Conservation (phyloP, 2,113 vertebrate species). For the Notechis scutatus region DNA sequence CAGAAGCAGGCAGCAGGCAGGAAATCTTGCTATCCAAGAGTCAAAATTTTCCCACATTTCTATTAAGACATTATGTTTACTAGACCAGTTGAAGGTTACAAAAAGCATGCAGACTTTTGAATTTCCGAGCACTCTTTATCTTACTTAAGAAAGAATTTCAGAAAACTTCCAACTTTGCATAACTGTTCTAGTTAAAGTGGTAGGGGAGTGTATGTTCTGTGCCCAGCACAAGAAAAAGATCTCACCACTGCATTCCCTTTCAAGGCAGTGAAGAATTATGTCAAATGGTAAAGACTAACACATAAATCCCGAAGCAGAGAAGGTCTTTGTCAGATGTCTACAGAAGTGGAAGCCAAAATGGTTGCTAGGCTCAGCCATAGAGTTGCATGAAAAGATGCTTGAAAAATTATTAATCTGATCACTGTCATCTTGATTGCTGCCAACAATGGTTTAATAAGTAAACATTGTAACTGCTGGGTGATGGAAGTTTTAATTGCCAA, state of each 20-base stretch:
- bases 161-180: background rate
- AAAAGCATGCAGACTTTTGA: background rate
- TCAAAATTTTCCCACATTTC: background rate
- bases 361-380: background rate
- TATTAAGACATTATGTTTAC: background rate
- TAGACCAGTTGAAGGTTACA: background rate
- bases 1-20: background rate
- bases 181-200: background rate
- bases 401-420: constrained; percentile 49
- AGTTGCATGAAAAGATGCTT: constrained; percentile 12
- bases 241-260: background rate
- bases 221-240: background rate
- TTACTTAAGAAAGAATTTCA: background rate
- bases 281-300: background rate
- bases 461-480: constrained; percentile 40
- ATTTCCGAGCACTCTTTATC: background rate
- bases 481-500: constrained; percentile 60
- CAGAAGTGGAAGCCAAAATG: background rate
- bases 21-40: background rate
- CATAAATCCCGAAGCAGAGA: background rate
- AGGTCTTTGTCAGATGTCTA: too few relatives aligned
- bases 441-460: constrained; percentile 54
- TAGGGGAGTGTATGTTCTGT: background rate
- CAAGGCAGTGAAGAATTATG: background rate
- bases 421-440: constrained; percentile 45